phyloP scores from a whole-genome alignment of 2,113 vertebrate species.

The Alectura lathami region DNA sequence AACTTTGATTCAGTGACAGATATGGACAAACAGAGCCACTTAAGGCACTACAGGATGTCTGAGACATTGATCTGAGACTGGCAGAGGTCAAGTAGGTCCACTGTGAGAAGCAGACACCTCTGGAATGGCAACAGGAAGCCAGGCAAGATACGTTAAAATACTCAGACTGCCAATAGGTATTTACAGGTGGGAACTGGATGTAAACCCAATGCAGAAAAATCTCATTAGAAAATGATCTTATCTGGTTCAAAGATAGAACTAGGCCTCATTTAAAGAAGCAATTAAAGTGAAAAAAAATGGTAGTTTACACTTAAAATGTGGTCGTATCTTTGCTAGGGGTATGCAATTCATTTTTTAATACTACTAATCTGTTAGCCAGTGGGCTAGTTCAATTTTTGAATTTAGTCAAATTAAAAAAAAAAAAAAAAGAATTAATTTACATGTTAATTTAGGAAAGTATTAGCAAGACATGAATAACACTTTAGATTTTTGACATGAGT shows the following conservation, averaged over 20 bases:
- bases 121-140: neutral
- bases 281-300: neutral
- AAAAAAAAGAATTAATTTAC: neutral
- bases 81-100: rapidly evolving
- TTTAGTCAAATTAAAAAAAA: neutral
- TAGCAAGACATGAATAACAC: neutral
- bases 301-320: neutral
- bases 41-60: neutral
- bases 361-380: neutral
- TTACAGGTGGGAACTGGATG: neutral
- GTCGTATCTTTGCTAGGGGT: neutral
- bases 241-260: neutral
- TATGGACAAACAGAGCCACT: neutral
- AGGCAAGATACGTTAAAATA: neutral
- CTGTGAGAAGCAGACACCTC: neutral
- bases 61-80: neutral
- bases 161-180: neutral
- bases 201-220: neutral
- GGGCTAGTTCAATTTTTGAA: neutral
- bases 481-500: constrained; percentile 16
- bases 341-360: neutral
- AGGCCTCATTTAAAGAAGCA: neutral
- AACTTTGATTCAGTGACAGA: neutral
- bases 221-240: rapidly evolving
- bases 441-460: neutral